phyloP scores from a whole-genome alignment of 2,888 invertebrate genomes.

The Omphaloscelis lunosa region DNA sequence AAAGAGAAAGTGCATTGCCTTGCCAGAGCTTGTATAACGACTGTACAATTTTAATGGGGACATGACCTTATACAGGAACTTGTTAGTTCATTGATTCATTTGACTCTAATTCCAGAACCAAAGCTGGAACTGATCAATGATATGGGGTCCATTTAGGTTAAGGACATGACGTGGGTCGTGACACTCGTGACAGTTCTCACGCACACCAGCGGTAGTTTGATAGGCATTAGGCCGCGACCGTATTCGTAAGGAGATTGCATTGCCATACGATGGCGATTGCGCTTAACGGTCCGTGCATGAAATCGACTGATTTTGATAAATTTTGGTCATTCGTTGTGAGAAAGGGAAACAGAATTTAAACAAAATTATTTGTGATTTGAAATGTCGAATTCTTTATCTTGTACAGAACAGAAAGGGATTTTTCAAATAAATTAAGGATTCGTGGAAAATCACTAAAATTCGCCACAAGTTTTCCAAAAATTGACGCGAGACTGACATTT shows the following conservation, averaged over 20 bases:
- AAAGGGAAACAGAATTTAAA: no score
- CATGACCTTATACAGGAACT: conserved; percentile 59
- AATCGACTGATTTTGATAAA: no score
- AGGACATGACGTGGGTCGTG: conserved; percentile 8
- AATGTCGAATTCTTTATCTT: no score
- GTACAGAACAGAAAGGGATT: no score
- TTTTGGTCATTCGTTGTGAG: no score
- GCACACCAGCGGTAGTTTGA: background rate
- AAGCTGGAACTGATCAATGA: conserved; percentile 51
- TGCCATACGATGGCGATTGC: background rate
- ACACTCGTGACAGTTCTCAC: background rate
- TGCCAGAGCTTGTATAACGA: conserved; percentile 31
- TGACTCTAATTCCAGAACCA: conserved; percentile 57
- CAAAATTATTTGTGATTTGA: no score
- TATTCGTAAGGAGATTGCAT: background rate
- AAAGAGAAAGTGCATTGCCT: conserved; percentile 59
- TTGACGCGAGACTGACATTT: no score
- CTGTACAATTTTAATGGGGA: conserved; percentile 43
- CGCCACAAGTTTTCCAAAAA: no score
- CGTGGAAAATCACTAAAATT: no score
- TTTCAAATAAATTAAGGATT: no score
- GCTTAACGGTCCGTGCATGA: no score
- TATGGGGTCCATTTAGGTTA: conserved; percentile 20
- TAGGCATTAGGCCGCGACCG: background rate
- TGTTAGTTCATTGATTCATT: conserved; percentile 54